Conservation (phyloP, 2,797 vertebrate genomes). For the Dicrostonyx torquatus region DNA sequence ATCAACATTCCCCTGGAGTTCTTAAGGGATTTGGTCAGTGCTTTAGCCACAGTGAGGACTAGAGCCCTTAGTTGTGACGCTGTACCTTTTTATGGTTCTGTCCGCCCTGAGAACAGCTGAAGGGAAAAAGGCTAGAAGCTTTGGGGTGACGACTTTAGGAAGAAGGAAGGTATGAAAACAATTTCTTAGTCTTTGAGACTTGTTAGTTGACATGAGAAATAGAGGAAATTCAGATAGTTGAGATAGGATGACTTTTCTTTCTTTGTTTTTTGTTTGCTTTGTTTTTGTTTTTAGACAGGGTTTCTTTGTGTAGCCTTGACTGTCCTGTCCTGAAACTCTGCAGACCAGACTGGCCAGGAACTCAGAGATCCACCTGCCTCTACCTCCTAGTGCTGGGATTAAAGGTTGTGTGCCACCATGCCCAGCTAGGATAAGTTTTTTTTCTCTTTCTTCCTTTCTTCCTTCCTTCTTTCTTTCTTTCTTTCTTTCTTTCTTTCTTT, state of each 20-base stretch:
- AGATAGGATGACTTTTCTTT: background rate
- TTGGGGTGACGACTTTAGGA: background rate
- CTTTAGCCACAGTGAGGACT: slow-evolving; percentile 70
- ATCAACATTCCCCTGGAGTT: slow-evolving; percentile 79
- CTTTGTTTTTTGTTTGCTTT: background rate
- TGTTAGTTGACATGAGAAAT: background rate
- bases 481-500: background rate
- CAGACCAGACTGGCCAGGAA: background rate
- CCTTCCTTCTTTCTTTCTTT: background rate
- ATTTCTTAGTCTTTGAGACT: slow-evolving; percentile 1
- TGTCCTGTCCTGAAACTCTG: background rate
- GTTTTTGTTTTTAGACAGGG: background rate
- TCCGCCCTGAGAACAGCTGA: background rate
- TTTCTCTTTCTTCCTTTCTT: background rate
- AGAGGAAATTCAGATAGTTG: background rate
- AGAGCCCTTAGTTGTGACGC: slow-evolving; percentile 80
- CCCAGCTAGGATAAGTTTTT: background rate
- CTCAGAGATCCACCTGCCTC: background rate
- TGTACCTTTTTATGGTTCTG: slow-evolving; percentile 71
- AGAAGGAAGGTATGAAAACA: slow-evolving; percentile 26
- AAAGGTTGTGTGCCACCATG: background rate
- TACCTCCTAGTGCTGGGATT: background rate
- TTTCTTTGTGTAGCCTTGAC: background rate
- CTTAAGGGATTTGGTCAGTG: slow-evolving; percentile 79
- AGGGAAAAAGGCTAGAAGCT: slow-evolving; percentile 1